These are phyloP conservation scores for Homarus gammarus DNA, from an alignment of 2,888 invertebrate genomes.

Conservation along the genomic window DNA sequence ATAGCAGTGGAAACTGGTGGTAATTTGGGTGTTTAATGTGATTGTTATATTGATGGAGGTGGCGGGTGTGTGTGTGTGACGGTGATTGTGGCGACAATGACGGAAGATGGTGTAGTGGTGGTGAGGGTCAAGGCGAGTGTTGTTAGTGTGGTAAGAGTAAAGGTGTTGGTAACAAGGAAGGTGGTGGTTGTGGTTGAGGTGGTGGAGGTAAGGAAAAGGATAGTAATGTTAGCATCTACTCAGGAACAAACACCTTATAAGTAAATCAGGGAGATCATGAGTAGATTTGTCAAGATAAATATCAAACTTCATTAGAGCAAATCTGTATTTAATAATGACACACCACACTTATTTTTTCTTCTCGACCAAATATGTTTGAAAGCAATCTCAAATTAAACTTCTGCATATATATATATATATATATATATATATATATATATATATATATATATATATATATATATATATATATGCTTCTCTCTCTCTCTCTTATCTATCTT, in stretches of 20 bases:
- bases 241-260: slow-evolving; percentile 37
- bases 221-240: slow-evolving; percentile 47
- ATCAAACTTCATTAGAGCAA: neutral
- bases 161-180: slow-evolving; percentile 19
- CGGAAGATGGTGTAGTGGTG: neutral
- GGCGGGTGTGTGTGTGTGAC: neutral
- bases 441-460: too few species aligned
- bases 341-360: neutral
- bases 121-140: neutral
- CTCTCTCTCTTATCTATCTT: too few species aligned
- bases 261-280: neutral
- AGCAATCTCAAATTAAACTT: too few species aligned
- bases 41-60: neutral
- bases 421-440: too few species aligned
- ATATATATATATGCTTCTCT: too few species aligned
- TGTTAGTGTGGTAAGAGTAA: slow-evolving; percentile 4
- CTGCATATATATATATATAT: too few species aligned
- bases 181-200: slow-evolving; percentile 21
- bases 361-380: too few species aligned
- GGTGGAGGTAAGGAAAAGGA: slow-evolving; percentile 41
- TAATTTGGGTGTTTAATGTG: neutral
- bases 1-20: slow-evolving; percentile 72
- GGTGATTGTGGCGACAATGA: neutral
- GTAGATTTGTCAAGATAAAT: neutral
- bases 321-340: neutral